Evolutionary conservation across 1,140 invertebrate genomes (phyloP).

Genomic region (Calephelis nemesis): DNA sequence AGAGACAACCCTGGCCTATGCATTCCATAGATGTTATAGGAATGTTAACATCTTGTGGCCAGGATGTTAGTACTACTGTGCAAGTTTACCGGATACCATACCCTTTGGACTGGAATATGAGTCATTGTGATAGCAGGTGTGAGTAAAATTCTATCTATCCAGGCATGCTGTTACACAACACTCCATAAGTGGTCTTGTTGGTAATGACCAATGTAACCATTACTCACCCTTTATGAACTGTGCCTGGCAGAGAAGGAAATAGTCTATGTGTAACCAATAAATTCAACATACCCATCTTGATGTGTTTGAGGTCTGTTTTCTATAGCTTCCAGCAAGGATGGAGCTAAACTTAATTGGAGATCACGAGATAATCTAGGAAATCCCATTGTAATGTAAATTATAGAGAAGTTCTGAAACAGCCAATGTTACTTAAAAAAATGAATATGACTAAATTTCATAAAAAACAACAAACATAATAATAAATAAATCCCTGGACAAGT

Average conservation of each 20-base stretch:
- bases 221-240: too few species aligned
- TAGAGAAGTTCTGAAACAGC: slow-evolving; percentile 91
- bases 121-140: too few species aligned
- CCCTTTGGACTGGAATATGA: too few species aligned
- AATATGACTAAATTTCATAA: too few species aligned
- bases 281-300: slow-evolving; percentile 87
- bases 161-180: too few species aligned
- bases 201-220: too few species aligned
- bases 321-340: slow-evolving; percentile 87
- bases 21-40: not conserved
- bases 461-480: too few species aligned
- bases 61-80: not conserved
- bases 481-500: too few species aligned
- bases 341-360: slow-evolving; percentile 88
- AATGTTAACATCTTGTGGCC: not conserved
- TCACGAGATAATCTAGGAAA: slow-evolving; percentile 88
- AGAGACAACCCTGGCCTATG: too few species aligned
- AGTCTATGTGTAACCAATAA: not conserved
- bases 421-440: slow-evolving; percentile 9
- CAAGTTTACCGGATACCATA: too few species aligned
- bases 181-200: too few species aligned
- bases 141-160: too few species aligned
- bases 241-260: not conserved
- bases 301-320: slow-evolving; percentile 90
- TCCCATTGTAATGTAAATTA: slow-evolving; percentile 96